Base-by-base conservation (phyloP, 2,888 invertebrate genomes). In the Orchestes rusci region DNA sequence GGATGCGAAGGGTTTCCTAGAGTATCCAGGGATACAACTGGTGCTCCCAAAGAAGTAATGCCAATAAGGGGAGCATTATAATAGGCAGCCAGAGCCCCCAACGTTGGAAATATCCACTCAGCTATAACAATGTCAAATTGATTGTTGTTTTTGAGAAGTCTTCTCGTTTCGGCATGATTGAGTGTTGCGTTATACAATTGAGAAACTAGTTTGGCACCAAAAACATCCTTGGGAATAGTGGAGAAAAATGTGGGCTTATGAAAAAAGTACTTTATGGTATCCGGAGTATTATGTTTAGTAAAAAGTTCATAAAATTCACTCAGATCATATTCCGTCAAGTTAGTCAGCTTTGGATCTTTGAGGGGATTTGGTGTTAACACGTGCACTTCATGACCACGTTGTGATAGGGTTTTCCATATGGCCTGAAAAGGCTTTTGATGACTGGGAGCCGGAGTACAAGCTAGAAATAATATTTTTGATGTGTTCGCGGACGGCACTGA, bases 351-450 rank as follows among this genome's bases (percentile, higher is more conserved):
- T 38, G 70, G 67, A 28, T 55, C 45, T 19, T 68, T 66, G 1
- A 69, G 51, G 1, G 73, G 72, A 56, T 62, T 56, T 1, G 65
- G 56, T 1, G 75, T 72, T n/a, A 73, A 39, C 1, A 72, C 59
- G 0, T 70, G 66, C 1, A 75, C 48, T 41, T 73, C 58, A 50
- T 76, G 75, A 5, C 74, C 75, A 46, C 67, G 60, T 12, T 17
- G 23, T 5, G 69, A 66, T 23, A 76, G 55, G 39, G 69, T 70
- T 16, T 62, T 60, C 56, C 70, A 68, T 16, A 75, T 58, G 4
- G 67, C 64, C 37, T 66, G 65, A 57, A 64, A 72, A 2, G 70
- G 65, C 2, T 69, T 56, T 57, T 74, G 73, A 50, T 75, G 74
- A 52, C 73, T 74, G 41, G 66, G 65, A 2, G 70, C 69, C 2